These are phyloP conservation scores for Druon quercuslanigerum DNA, from an alignment of 1,140 invertebrate species.

Conservation along the genomic window DNA sequence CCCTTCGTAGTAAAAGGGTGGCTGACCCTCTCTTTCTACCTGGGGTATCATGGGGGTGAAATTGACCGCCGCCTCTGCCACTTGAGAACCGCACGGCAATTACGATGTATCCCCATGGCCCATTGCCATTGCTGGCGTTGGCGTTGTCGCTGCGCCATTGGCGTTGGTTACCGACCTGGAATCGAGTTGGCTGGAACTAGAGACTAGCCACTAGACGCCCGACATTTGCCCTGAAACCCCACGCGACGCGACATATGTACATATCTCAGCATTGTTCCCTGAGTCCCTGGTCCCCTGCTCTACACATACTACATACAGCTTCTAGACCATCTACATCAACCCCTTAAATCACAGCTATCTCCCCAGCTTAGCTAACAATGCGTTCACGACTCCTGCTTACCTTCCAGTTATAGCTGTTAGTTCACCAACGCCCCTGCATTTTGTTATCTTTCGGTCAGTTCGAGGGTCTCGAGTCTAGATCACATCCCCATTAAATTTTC, in stretches of 20 bases:
- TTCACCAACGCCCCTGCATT: slow-evolving; percentile 4
- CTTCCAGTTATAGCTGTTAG: slow-evolving; percentile 25
- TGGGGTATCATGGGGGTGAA: slow-evolving; percentile 47
- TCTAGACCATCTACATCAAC: slow-evolving; percentile 35
- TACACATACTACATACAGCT: not conserved
- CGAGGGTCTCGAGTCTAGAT: not conserved
- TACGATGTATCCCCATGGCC: slow-evolving; percentile 61
- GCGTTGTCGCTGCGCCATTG: slow-evolving; percentile 18
- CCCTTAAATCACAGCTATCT: slow-evolving; percentile 61
- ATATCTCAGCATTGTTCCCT: slow-evolving; percentile 57
- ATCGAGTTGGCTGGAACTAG: slow-evolving; percentile 42
- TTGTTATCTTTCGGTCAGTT: slow-evolving; percentile 26
- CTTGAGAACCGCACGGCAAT: slow-evolving; percentile 60
- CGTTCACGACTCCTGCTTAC: slow-evolving; percentile 32
- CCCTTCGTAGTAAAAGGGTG: slow-evolving; percentile 23
- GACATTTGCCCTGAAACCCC: slow-evolving; percentile 25
- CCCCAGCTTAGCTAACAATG: slow-evolving; percentile 61
- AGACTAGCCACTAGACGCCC: slow-evolving; percentile 18
- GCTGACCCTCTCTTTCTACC: slow-evolving; percentile 19
- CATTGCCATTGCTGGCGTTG: slow-evolving; percentile 58
- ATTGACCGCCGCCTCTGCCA: slow-evolving; percentile 63
- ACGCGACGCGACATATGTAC: slow-evolving; percentile 31
- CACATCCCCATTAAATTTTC: slow-evolving; percentile 5
- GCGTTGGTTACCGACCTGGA: slow-evolving; percentile 27
- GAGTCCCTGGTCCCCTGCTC: not conserved